Conservation (phyloP, 1,140 invertebrate genomes). For the Drosophila santomea region DNA sequence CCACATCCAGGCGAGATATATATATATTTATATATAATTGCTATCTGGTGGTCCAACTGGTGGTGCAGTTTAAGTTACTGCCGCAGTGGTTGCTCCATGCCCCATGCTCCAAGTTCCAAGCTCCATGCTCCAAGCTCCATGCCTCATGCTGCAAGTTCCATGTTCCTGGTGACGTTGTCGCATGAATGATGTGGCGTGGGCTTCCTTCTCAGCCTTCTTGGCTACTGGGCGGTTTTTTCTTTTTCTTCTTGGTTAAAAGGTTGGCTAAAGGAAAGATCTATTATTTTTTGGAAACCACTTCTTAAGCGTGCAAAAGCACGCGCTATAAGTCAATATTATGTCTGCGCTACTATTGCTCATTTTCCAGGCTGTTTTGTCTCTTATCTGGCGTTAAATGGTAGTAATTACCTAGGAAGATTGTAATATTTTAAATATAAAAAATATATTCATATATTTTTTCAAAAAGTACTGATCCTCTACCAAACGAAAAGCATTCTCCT, state of each 20-base stretch:
- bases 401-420: not conserved
- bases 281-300: not conserved
- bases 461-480: not conserved
- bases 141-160: not conserved
- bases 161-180: constrained; percentile 58
- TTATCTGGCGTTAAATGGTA: not conserved
- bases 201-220: constrained; percentile 54
- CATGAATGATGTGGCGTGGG: constrained; percentile 83
- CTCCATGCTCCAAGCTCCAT: not conserved
- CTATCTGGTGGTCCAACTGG: constrained; percentile 61
- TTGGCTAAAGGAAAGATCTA: not conserved
- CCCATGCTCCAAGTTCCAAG: not conserved
- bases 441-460: no score
- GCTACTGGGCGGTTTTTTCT: constrained; percentile 8
- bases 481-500: not conserved
- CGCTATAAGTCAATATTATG: not conserved
- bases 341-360: not conserved
- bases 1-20: not conserved
- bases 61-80: constrained; percentile 37
- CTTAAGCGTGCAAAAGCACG: not conserved
- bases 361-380: not conserved
- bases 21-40: constrained; percentile 49
- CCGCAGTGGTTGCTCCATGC: constrained; percentile 8
- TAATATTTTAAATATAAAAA: no score
- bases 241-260: not conserved